Conservation (phyloP, 2,797 vertebrate genomes). For the Leptodactylus fallax region DNA sequence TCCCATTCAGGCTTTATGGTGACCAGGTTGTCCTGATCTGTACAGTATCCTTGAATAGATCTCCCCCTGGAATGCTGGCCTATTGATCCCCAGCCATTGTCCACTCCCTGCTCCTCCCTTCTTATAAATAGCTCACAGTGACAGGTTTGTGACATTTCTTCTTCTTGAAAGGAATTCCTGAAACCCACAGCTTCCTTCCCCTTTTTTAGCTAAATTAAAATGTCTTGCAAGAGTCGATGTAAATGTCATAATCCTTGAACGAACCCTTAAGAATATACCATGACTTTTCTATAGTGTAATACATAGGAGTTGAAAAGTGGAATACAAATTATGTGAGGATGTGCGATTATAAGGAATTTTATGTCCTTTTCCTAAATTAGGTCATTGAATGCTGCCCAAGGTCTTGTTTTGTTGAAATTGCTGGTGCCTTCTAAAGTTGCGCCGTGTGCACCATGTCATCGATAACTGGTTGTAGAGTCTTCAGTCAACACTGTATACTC, state of each 20-base stretch:
- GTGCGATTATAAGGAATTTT: too few relatives aligned
- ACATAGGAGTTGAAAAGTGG: too few relatives aligned
- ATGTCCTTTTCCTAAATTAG: too few relatives aligned
- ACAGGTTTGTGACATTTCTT: slow-evolving; percentile 51
- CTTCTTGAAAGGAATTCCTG: slow-evolving; percentile 33
- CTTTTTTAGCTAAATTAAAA: slow-evolving; percentile 16
- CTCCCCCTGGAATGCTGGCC: not conserved
- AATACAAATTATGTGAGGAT: too few relatives aligned
- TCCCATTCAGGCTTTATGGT: slow-evolving; percentile 50
- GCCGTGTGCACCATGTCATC: too few relatives aligned
- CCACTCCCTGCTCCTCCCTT: slow-evolving; percentile 52
- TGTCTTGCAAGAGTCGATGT: not conserved
- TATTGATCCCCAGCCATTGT: slow-evolving; percentile 42
- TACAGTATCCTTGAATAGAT: slow-evolving; percentile 34
- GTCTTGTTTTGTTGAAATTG: too few relatives aligned
- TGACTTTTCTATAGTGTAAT: not conserved
- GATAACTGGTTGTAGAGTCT: too few relatives aligned
- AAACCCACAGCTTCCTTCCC: slow-evolving; percentile 1
- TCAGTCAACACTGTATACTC: too few relatives aligned
- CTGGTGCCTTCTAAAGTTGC: too few relatives aligned
- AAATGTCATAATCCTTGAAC: not conserved
- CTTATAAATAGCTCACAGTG: slow-evolving; percentile 53
- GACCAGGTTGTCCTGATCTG: slow-evolving; percentile 31
- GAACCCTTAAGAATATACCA: not conserved
- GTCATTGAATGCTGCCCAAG: too few relatives aligned